Conservation (phyloP, 2,797 vertebrate genomes). For the Hippocampus kuda region DNA sequence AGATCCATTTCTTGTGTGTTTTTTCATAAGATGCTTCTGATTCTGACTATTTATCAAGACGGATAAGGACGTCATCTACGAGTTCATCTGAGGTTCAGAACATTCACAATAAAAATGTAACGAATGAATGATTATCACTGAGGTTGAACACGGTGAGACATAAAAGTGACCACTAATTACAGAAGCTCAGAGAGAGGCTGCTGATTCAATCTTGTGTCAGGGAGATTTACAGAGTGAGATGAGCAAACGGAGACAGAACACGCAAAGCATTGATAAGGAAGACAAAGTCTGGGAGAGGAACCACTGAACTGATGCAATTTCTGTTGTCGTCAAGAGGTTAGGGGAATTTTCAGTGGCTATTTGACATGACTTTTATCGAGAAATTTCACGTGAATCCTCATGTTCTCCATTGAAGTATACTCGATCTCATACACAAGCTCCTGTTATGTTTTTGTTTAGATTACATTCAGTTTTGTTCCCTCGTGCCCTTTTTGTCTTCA, state of each 20-base stretch:
- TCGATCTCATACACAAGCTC: neutral
- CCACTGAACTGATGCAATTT: constrained; percentile 16
- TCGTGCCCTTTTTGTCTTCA: too few species aligned
- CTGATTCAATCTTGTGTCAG: constrained; percentile 40
- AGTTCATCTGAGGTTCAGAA: too few species aligned
- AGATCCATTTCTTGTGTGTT: too few species aligned
- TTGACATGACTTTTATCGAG: neutral
- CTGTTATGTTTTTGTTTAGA: too few species aligned
- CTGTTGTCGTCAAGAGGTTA: neutral
- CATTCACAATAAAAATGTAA: too few species aligned
- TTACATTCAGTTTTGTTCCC: too few species aligned
- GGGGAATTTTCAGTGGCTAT: neutral
- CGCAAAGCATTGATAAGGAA: constrained; percentile 1
- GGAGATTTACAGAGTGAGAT: constrained; percentile 32
- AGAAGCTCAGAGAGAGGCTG: constrained; percentile 50
- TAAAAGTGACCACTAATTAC: constrained; percentile 43
- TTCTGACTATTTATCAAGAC: too few species aligned
- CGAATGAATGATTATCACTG: too few species aligned
- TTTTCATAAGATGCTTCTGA: too few species aligned
- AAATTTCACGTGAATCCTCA: neutral
- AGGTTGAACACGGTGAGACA: constrained; percentile 12
- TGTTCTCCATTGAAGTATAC: too few species aligned
- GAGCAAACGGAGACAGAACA: constrained; percentile 18
- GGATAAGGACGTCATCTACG: too few species aligned
- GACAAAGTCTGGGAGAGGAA: constrained; percentile 18